These are phyloP conservation scores for Ligdia adustata DNA, from an alignment of 2,888 invertebrate species.

Conservation along the genomic window DNA sequence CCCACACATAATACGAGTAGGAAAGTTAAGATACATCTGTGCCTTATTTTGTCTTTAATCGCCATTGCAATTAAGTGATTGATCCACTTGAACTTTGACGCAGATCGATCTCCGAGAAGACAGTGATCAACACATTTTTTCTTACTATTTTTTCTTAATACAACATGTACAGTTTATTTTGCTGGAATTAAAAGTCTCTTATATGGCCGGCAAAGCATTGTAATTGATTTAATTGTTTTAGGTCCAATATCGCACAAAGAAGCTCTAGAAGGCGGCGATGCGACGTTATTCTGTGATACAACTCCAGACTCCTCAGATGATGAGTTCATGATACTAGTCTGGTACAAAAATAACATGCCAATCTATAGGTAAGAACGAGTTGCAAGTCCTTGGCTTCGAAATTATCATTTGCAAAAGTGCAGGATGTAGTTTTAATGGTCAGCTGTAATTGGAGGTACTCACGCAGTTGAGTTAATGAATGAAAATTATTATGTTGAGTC, in stretches of 20 bases:
- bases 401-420: slow-evolving; percentile 8
- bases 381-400: neutral
- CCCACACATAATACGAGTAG: no score
- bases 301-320: slow-evolving; percentile 78
- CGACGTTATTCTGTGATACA: slow-evolving; percentile 83
- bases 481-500: slow-evolving; percentile 14
- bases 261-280: slow-evolving; percentile 81
- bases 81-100: no score
- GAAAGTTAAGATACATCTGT: no score
- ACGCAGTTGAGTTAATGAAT: slow-evolving; percentile 9
- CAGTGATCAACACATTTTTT: no score
- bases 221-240: no score
- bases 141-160: no score
- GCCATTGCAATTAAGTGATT: no score
- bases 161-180: no score
- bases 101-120: no score
- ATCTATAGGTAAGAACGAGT: slow-evolving; percentile 81
- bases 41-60: no score
- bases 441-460: slow-evolving; percentile 12
- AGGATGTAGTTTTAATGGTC: slow-evolving; percentile 18
- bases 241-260: slow-evolving; percentile 81
- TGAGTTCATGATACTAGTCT: slow-evolving; percentile 84
- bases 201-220: no score
- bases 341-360: slow-evolving; percentile 86
- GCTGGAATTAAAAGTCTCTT: no score